Conservation (phyloP, 1,140 invertebrate species). For the Tetragnatha versicolor region DNA sequence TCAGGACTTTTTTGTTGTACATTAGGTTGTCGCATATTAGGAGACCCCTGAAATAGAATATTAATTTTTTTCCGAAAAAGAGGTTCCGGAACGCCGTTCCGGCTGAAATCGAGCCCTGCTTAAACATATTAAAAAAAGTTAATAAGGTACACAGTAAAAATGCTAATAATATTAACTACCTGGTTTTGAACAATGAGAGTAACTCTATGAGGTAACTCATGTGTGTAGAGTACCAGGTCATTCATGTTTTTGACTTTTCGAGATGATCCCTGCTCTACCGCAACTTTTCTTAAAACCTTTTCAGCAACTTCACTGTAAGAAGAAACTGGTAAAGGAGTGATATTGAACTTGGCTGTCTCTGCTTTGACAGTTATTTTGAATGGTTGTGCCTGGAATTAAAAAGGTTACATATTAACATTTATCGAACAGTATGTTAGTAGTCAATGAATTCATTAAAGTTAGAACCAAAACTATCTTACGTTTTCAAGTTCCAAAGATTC, state of each 20-base stretch:
- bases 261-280: constrained; percentile 32
- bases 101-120: no score
- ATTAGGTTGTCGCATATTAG: no score
- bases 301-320: constrained; percentile 9
- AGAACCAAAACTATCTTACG: constrained; percentile 6
- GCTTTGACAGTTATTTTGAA: constrained; percentile 8
- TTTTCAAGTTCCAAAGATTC: constrained; percentile 35
- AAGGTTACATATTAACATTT: neutral
- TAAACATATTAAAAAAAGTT: no score
- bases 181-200: constrained; percentile 44
- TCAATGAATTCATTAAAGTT: no score
- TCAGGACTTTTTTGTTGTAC: no score
- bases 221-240: constrained; percentile 31
- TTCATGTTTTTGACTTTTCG: constrained; percentile 47
- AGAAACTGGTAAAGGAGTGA: constrained; percentile 19
- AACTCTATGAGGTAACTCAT: neutral
- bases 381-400: constrained; percentile 1
- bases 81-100: no score
- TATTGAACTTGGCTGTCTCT: neutral
- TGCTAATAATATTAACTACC: neutral
- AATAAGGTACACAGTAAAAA: neutral
- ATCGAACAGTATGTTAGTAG: no score
- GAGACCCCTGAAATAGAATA: no score
- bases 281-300: constrained; percentile 32
- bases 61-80: no score